Conservation (phyloP, 2,113 vertebrate species). For the Salvator merianae region DNA sequence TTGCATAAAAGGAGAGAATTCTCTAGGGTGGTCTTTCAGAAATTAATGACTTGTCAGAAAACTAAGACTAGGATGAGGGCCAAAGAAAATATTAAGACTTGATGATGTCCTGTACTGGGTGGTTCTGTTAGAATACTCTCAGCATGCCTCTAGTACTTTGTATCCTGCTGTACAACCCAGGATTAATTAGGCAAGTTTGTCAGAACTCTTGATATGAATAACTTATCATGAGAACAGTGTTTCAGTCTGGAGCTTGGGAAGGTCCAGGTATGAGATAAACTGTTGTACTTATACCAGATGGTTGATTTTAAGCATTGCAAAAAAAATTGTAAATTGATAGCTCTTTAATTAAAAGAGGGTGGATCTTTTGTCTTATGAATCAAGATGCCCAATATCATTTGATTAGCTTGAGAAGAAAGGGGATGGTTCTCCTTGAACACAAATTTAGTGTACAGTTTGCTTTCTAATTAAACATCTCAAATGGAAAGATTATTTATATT, state of each 20-base stretch:
- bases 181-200: neutral
- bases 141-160: slow-evolving; percentile 8
- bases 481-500: neutral
- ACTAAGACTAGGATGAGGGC: neutral
- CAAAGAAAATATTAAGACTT: slow-evolving; percentile 28
- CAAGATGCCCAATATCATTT: neutral
- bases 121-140: neutral
- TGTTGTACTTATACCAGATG: neutral
- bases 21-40: slow-evolving; percentile 33
- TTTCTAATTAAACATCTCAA: neutral
- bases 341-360: neutral
- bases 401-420: neutral
- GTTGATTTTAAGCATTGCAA: neutral
- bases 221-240: neutral
- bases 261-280: neutral
- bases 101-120: slow-evolving; percentile 4
- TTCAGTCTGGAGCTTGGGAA: neutral
- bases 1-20: neutral
- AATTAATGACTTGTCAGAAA: slow-evolving; percentile 36
- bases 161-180: neutral
- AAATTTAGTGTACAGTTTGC: neutral
- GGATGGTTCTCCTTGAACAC: neutral
- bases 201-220: neutral
- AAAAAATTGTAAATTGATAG: neutral
- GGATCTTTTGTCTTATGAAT: neutral